These are phyloP conservation scores for Scopus umbretta DNA, from an alignment of 2,113 vertebrate genomes.

Conservation along the genomic window DNA sequence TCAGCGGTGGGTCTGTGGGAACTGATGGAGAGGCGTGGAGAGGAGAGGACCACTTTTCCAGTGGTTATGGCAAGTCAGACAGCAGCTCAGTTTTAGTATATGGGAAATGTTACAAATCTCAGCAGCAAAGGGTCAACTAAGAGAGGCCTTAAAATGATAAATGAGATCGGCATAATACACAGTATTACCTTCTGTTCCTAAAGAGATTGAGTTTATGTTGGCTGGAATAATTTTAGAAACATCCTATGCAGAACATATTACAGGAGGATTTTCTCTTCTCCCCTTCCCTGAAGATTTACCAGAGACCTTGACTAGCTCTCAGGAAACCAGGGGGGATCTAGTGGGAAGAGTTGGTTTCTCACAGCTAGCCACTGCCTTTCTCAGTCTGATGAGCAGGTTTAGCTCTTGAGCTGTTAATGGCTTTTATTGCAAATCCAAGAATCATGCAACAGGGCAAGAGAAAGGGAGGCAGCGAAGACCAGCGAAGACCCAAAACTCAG, in stretches of 20 bases:
- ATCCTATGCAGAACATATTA: neutral
- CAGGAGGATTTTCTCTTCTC: neutral
- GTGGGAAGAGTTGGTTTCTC: neutral
- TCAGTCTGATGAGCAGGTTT: neutral
- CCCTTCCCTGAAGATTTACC: neutral
- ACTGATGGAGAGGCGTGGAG: neutral
- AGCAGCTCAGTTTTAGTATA: neutral
- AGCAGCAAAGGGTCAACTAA: neutral
- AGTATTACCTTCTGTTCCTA: neutral
- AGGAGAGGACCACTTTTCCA: neutral
- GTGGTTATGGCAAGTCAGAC: neutral
- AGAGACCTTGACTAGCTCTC: neutral
- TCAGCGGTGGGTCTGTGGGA: neutral
- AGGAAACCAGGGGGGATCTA: neutral
- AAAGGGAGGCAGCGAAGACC: neutral
- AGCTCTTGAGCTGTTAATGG: neutral
- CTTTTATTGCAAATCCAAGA: neutral
- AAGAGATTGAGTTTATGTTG: neutral
- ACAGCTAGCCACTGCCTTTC: neutral
- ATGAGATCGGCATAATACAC: neutral
- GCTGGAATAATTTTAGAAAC: neutral
- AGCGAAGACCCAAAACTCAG: neutral
- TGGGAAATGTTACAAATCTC: neutral
- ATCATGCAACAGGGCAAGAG: neutral
- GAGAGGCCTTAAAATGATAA: neutral